Conservation (phyloP, 1,140 invertebrate genomes). For the Polypedilum vanderplanki region DNA sequence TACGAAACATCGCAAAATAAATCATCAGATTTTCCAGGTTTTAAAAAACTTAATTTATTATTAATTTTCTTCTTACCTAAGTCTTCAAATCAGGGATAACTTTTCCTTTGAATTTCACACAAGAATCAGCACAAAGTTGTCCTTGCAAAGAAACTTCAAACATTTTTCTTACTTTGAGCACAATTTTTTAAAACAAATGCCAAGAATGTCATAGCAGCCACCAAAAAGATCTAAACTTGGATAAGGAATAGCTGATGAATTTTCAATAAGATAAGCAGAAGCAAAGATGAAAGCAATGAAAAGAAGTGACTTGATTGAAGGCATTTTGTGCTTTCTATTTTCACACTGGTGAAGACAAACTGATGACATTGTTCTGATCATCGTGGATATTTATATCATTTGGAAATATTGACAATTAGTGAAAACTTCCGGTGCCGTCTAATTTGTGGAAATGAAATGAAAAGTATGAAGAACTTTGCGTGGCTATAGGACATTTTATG, state of each 20-base stretch:
- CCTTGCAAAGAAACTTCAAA: conserved; percentile 77
- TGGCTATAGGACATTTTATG: too few species aligned
- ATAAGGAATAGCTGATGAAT: background rate
- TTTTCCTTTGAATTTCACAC: conserved; percentile 72
- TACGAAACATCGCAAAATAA: too few species aligned
- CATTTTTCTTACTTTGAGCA: conserved; percentile 78
- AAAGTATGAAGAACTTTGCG: too few species aligned
- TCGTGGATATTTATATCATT: too few species aligned
- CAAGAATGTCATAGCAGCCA: background rate
- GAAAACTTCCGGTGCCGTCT: too few species aligned
- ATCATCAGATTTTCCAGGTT: too few species aligned
- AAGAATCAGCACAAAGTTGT: conserved; percentile 70
- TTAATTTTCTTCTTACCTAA: conserved; percentile 41
- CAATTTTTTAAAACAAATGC: conserved; percentile 73
- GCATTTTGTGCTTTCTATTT: background rate
- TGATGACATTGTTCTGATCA: too few species aligned
- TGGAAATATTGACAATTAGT: too few species aligned
- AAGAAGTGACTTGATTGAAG: background rate
- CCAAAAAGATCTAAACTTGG: background rate
- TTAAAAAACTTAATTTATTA: background rate
- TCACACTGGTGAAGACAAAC: too few species aligned
- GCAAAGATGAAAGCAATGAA: background rate
- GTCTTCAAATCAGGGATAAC: conserved; percentile 75
- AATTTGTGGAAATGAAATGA: too few species aligned
- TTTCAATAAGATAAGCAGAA: background rate